Evolutionary conservation across 2,797 vertebrate species (phyloP).

Genomic region (Cossypha dichroa): DNA sequence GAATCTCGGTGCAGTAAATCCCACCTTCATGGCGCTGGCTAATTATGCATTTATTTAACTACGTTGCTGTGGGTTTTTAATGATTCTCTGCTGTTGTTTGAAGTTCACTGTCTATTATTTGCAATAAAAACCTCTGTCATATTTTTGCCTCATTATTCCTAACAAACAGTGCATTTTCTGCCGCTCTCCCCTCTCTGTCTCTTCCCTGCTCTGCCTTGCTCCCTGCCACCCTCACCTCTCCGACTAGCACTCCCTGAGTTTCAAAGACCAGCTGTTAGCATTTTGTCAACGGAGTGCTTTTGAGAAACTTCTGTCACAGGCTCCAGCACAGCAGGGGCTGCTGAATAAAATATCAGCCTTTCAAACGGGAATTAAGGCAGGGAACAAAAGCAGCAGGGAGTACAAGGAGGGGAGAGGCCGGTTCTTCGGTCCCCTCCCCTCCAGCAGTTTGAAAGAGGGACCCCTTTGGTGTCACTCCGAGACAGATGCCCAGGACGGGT

Average conservation of each 20-base stretch:
- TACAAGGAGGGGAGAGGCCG: conserved; percentile 27
- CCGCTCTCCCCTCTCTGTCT: not conserved
- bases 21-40: conserved; percentile 75
- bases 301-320: conserved; percentile 75
- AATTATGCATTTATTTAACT: conserved; percentile 87
- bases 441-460: not conserved
- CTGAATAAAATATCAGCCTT: conserved; percentile 80
- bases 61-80: conserved; percentile 74
- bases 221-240: conserved; percentile 59
- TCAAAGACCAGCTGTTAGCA: conserved; percentile 82
- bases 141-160: conserved; percentile 82
- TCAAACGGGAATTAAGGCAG: conserved; percentile 76
- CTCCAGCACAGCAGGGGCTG: conserved; percentile 73
- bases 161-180: conserved; percentile 76
- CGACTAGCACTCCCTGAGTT: conserved; percentile 67
- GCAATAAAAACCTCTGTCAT: conserved; percentile 81
- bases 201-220: not conserved
- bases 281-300: conserved; percentile 76
- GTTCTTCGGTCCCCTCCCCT: not conserved
- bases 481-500: not conserved
- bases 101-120: conserved; percentile 81
- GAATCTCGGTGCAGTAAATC: conserved; percentile 77
- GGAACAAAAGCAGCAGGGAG: conserved; percentile 67
- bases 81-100: conserved; percentile 79
- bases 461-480: not conserved